Evolutionary conservation across 92 coral and sea anemone species (phyloP), one percentile per base, ranked within the genome.

Genomic region (Palythoa grandiflora): DNA sequence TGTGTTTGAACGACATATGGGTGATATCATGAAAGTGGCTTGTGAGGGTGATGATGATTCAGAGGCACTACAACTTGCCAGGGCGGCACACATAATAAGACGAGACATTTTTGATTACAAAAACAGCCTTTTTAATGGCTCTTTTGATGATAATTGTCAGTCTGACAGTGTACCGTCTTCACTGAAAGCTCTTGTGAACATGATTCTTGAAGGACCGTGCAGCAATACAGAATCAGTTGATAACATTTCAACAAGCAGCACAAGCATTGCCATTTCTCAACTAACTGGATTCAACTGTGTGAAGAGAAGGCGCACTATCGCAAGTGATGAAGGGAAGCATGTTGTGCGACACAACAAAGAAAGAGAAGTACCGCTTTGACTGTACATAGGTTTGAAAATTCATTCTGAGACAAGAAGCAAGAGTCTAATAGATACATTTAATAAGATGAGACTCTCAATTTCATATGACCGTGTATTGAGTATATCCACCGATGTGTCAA

Each of bases 381-480:
- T 91, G 28, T 93, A 85, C 84, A 38, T 72, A 1, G 92, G 83
- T 16, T 52, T 93, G 59, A 89, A 89, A 79, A 89, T 92, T 68
- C 90, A 94, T 72, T 93, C 78, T 38, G 90, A 91, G 79, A 94
- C 96, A 48, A 89, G 96, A 75, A 94, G 87, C 52, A 92, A 73
- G 66, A 47, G 48, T 40, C 90, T 94, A 3, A 75, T 91, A 19
- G 94, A 89, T 70, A 68, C 84, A 75, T 59, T 94, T 60, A 54
- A 39, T 83, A 79, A 83, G 72, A 73, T 94, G 75, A 94, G 94
- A 10, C 85, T 94, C 21, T 94, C 77, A 14, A 89, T 91, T 35
- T 94, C 96, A 35, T 87, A 87, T 39, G 83, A 75, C 37, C 83
- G 89, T 75, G 83, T 57, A 55, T 79, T 71, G 74, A 84, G 78